Evolutionary conservation across 2,888 invertebrate species (phyloP).

Genomic region (Ceriagrion tenellum): DNA sequence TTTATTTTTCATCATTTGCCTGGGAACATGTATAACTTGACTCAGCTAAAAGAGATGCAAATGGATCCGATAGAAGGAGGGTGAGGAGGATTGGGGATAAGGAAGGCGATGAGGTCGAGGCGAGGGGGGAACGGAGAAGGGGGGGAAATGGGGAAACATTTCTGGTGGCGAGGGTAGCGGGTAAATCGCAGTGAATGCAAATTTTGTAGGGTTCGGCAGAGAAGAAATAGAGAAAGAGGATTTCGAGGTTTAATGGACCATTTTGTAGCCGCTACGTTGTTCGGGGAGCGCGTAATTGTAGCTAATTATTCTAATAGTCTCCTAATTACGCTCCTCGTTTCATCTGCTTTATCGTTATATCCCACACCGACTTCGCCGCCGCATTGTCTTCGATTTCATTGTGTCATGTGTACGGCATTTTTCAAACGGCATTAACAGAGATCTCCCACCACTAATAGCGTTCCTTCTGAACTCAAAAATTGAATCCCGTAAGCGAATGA

Average conservation of each 20-base stretch:
- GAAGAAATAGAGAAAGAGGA: constrained; percentile 25
- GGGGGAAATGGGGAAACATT: too few species aligned
- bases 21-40: not conserved
- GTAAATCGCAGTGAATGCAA: constrained; percentile 44
- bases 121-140: not conserved
- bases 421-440: not conserved
- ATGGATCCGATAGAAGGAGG: not conserved
- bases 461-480: not conserved
- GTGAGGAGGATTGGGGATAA: not conserved
- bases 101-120: not conserved
- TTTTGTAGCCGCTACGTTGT: constrained; percentile 57
- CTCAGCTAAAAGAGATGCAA: constrained; percentile 38
- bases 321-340: constrained; percentile 42
- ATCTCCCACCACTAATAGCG: not conserved
- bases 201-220: constrained; percentile 35
- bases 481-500: not conserved
- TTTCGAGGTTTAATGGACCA: constrained; percentile 51
- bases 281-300: constrained; percentile 42
- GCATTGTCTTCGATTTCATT: not conserved
- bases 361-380: not conserved
- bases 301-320: constrained; percentile 53
- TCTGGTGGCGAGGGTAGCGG: not conserved
- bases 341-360: not conserved
- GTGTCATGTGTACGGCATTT: not conserved
- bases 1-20: not conserved